Percentiles rank a stretch among this genome's conserved stretches.
These are phyloP conservation scores for Resseliella maxima DNA, from an alignment of 2,888 invertebrate species.

Conservation along the genomic window DNA sequence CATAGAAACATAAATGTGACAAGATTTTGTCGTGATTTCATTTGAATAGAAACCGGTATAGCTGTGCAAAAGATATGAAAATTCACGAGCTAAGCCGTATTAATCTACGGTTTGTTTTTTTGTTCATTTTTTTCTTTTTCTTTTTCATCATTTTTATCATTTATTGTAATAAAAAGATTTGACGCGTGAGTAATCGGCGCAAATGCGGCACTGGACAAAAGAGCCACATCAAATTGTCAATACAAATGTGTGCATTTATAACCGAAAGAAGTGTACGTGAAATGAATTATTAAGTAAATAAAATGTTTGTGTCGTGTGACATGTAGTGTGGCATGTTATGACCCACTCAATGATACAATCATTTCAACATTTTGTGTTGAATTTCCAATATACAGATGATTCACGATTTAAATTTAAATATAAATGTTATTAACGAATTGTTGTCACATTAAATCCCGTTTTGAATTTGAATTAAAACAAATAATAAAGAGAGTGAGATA, in stretches of 20 bases:
- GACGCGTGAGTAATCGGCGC: too few relatives aligned
- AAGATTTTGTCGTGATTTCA: constrained; percentile 2
- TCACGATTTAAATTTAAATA: constrained; percentile 32
- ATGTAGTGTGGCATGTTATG: background rate
- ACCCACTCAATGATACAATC: constrained; percentile 20
- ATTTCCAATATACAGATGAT: background rate
- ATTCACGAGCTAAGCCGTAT: too few relatives aligned
- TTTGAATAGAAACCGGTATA: background rate
- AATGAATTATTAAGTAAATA: background rate
- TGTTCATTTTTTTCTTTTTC: too few relatives aligned
- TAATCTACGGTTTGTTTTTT: too few relatives aligned
- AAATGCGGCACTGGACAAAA: too few relatives aligned
- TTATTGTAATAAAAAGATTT: too few relatives aligned
- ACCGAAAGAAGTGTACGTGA: constrained; percentile 6
- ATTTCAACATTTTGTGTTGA: background rate
- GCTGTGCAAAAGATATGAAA: too few relatives aligned
- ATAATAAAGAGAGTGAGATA: too few relatives aligned
- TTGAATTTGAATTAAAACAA: background rate
- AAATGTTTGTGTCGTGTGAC: background rate
- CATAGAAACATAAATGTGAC: background rate
- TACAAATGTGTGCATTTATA: background rate
- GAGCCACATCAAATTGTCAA: too few relatives aligned
- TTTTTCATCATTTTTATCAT: too few relatives aligned
- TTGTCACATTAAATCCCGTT: constrained; percentile 18
- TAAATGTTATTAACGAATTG: background rate